Evolutionary conservation across 2,113 vertebrate genomes (phyloP).

Genomic region (Barbus barbus): DNA sequence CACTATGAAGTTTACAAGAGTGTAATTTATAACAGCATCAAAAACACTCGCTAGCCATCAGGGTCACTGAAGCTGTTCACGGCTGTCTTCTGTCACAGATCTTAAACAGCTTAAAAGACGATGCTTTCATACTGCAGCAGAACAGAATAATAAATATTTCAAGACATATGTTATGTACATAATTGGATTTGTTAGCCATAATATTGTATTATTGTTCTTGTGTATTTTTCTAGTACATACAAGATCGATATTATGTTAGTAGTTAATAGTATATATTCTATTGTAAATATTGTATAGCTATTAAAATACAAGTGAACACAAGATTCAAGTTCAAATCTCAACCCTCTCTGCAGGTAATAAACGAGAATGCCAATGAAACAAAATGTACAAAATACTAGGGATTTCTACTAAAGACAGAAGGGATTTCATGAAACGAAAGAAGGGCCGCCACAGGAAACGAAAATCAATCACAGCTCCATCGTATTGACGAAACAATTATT

Average conservation of each 20-base stretch:
- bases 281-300: no score
- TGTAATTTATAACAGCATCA: conserved; percentile 32
- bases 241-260: background rate
- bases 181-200: background rate
- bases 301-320: background rate
- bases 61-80: conserved; percentile 28
- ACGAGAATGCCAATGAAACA: conserved; percentile 70
- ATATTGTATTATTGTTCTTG: background rate
- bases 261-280: no score
- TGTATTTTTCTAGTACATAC: background rate
- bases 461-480: conserved; percentile 27
- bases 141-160: background rate
- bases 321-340: background rate
- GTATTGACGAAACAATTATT: conserved; percentile 38
- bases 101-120: conserved; percentile 15
- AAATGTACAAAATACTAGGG: conserved; percentile 71
- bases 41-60: conserved; percentile 9
- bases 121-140: background rate
- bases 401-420: conserved; percentile 59
- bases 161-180: background rate
- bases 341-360: conserved; percentile 63
- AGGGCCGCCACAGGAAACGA: background rate
- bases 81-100: no score
- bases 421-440: conserved; percentile 61
- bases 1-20: conserved; percentile 36